Evolutionary conservation across 2,888 invertebrate genomes (phyloP).

Genomic region (Atethmia centrago): DNA sequence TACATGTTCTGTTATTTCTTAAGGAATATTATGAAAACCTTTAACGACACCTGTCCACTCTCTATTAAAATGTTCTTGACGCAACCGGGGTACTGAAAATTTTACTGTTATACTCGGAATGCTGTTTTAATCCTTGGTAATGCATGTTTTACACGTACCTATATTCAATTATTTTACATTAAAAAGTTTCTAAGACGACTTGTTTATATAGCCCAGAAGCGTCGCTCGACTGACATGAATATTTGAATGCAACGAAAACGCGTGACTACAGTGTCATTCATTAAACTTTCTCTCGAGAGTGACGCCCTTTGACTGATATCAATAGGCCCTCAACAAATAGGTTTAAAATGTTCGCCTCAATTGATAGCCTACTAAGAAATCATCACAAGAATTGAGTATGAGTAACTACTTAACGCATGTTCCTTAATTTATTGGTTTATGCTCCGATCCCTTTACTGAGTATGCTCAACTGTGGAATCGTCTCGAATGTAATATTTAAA

Average conservation of each 20-base stretch:
- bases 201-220: conserved; percentile 60
- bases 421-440: conserved; percentile 59
- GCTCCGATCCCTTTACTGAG: conserved; percentile 45
- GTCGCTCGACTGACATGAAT: conserved; percentile 69
- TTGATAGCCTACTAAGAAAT: conserved; percentile 66
- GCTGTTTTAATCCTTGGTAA: neutral
- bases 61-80: conserved; percentile 2
- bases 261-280: conserved; percentile 73
- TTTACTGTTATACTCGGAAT: neutral
- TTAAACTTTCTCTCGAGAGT: conserved; percentile 77
- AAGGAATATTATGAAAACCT: conserved; percentile 23
- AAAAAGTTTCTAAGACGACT: neutral
- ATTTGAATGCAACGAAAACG: conserved; percentile 73
- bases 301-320: conserved; percentile 73
- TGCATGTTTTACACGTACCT: neutral
- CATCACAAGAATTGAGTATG: conserved; percentile 62
- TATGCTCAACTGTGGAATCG: conserved; percentile 20
- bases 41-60: conserved; percentile 4
- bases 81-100: neutral
- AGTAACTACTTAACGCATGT: conserved; percentile 60
- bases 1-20: conserved; percentile 16
- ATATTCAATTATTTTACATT: neutral
- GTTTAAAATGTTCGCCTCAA: conserved; percentile 67
- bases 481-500: conserved; percentile 36
- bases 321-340: conserved; percentile 71